Evolutionary conservation across 2,888 invertebrate genomes (phyloP), one percentile per base, ranked within the genome.

Genomic region (Aleiodes testaceus): DNA sequence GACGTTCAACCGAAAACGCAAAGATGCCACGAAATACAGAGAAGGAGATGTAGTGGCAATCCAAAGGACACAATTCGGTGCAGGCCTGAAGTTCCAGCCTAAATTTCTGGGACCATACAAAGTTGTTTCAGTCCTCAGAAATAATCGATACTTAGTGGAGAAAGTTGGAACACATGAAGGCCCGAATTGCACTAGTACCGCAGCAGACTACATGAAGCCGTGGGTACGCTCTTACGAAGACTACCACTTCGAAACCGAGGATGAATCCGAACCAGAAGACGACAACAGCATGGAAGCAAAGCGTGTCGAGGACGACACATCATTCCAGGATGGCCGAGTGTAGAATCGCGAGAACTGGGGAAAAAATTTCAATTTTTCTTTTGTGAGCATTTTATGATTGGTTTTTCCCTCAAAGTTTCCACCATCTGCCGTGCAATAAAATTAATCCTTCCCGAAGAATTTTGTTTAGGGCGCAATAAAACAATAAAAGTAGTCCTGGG

Each of bases 11-110:
- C 30, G 53, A 11, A 45, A 47, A 22, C 12, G 64, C 2, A 53
- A 47, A n/a, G 1, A 22, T 22, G 69, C 72, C 6, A 47, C 16
- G 11, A 6, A 36, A 2, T 69, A 72, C 18, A 22, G 30, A 20
- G 66, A 45, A 2, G 69, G 61, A 3, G 76, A 80, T 49, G 30
- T 78, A 26, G 82, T 85, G 1, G 83, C 82, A 3, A 85, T 84
- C 12, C 80, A 84, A 71, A 70, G 83, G 42, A 85, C 83, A 2
- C 83, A 85, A 67, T 84, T 81, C 72, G 83, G 83, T 4, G 73
- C 76, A 18, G 84, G 82, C 0, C 59, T 82, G 6, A 86, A 87
- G 69, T 45, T 65, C 1, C 44, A 64, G 16, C 5, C 59, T 7
- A 45, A 30, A 5, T 72, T 72, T 30, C 14, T 67, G 14, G 85